Conservation (phyloP, 2,113 vertebrate genomes). For the Pteruthius melanotis region DNA sequence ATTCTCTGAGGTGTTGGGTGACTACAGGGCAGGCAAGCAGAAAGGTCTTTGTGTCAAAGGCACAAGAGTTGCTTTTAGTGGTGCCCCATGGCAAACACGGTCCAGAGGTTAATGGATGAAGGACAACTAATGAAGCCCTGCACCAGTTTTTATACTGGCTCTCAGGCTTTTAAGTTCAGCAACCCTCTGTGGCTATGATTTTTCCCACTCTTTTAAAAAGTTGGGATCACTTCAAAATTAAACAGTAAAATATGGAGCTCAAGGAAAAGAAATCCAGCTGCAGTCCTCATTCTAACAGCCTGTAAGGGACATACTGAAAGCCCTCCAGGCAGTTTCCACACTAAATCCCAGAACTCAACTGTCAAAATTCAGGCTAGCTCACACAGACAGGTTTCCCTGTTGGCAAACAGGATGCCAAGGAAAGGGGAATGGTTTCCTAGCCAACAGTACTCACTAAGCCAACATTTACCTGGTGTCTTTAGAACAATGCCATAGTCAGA, state of each 20-base stretch:
- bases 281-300: background rate
- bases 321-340: background rate
- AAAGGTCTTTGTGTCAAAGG: background rate
- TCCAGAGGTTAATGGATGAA: background rate
- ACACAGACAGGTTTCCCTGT: background rate
- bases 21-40: background rate
- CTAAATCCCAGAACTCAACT: background rate
- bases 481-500: background rate
- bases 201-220: background rate
- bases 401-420: background rate
- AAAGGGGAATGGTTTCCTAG: background rate
- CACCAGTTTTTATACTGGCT: background rate
- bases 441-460: background rate
- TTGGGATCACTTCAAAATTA: background rate
- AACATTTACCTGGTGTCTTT: background rate
- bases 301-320: background rate
- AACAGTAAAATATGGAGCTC: background rate
- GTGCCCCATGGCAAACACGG: background rate
- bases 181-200: background rate
- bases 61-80: background rate
- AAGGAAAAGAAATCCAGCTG: background rate
- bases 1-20: background rate
- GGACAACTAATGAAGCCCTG: background rate
- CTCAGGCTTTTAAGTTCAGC: background rate
- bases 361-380: background rate